A percentile compares a stretch with the other conserved stretches of the same genome.
Evolutionary conservation across 1,140 invertebrate genomes (phyloP).

Genomic region (Trichoplusia ni): DNA sequence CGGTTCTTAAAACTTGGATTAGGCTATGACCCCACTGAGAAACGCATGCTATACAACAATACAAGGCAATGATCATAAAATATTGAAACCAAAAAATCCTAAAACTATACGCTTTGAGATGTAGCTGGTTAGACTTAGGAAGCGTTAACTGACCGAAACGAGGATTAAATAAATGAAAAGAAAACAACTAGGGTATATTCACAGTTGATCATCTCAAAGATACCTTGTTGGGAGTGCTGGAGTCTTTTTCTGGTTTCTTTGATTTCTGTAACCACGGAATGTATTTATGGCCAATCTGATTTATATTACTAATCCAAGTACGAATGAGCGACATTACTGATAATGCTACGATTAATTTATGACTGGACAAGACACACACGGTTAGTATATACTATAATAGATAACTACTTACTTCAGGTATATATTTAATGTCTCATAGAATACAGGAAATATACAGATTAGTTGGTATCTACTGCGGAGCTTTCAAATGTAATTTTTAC

Average conservation of each 20-base stretch:
- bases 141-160: constrained; percentile 37
- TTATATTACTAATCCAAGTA: not conserved
- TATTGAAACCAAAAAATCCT: constrained; percentile 42
- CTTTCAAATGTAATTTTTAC: not conserved
- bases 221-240: constrained; percentile 77
- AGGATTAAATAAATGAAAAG: constrained; percentile 43
- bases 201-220: constrained; percentile 50
- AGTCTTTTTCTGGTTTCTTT: constrained; percentile 80
- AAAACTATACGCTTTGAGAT: constrained; percentile 42
- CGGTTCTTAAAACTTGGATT: too few relatives aligned
- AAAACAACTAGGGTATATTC: constrained; percentile 38
- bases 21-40: constrained; percentile 47
- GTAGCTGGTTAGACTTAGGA: constrained; percentile 43
- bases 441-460: not conserved
- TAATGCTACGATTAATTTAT: not conserved
- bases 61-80: constrained; percentile 34
- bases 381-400: constrained; percentile 15
- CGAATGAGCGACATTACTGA: not conserved
- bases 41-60: constrained; percentile 41
- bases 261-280: constrained; percentile 77
- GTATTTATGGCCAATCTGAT: constrained; percentile 45
- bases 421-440: not conserved
- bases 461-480: not conserved
- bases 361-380: constrained; percentile 2
- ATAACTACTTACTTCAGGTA: constrained; percentile 7